Evolutionary conservation across 2,888 invertebrate species (phyloP).

Genomic region (Drosophila paramelanica): DNA sequence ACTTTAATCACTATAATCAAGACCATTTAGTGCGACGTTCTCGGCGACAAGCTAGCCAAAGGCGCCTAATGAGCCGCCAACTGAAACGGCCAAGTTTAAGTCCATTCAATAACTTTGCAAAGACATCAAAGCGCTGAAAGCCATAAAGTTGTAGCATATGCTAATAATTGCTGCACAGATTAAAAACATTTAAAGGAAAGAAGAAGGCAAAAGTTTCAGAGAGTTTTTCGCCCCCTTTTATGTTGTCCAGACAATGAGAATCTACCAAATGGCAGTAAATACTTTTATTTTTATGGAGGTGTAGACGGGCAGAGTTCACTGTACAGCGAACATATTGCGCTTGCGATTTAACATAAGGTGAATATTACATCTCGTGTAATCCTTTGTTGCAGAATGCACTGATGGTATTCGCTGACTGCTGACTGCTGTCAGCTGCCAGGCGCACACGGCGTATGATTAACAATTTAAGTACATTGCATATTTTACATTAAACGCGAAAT

Average conservation of each 20-base stretch:
- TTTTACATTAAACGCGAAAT: slow-evolving; percentile 50
- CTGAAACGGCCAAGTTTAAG: slow-evolving; percentile 32
- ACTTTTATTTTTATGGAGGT: slow-evolving; percentile 1
- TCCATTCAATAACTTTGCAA: slow-evolving; percentile 51
- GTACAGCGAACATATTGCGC: slow-evolving; percentile 13
- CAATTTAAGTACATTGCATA: slow-evolving; percentile 63
- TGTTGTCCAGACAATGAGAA: slow-evolving; percentile 17
- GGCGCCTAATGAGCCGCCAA: slow-evolving; percentile 64
- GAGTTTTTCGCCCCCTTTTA: slow-evolving; percentile 12
- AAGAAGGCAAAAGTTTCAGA: slow-evolving; percentile 19
- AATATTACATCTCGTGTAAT: slow-evolving; percentile 9
- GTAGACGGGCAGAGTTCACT: neutral
- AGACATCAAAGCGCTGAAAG: slow-evolving; percentile 61
- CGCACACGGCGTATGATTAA: slow-evolving; percentile 74
- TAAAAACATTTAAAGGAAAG: slow-evolving; percentile 34
- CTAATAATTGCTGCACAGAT: slow-evolving; percentile 56
- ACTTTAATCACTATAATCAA: slow-evolving; percentile 64
- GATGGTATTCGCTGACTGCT: slow-evolving; percentile 17
- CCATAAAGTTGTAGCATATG: slow-evolving; percentile 50
- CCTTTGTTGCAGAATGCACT: neutral
- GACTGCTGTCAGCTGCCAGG: slow-evolving; percentile 35
- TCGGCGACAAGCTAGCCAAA: slow-evolving; percentile 41
- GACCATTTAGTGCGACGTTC: slow-evolving; percentile 51
- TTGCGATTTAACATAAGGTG: slow-evolving; percentile 22
- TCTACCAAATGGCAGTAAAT: slow-evolving; percentile 17